Conservation (phyloP, 2,888 invertebrate genomes). For the Dynastes tityus region DNA sequence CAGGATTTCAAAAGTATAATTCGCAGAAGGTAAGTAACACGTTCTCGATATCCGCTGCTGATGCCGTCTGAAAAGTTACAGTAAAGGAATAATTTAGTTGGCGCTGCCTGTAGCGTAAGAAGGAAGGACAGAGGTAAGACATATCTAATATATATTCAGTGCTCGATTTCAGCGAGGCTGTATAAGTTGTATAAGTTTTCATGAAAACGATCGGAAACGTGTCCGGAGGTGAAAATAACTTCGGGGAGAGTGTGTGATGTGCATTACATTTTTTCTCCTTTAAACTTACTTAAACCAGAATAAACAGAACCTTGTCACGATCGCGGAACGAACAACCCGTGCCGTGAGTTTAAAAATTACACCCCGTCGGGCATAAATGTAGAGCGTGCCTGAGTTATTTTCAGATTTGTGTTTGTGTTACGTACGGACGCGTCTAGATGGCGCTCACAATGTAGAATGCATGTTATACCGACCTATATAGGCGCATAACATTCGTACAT, state of each 20-base stretch:
- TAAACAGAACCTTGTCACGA: constrained; percentile 48
- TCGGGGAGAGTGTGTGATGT: constrained; percentile 44
- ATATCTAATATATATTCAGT: constrained; percentile 49
- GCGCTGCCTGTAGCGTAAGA: neutral
- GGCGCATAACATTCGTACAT: neutral
- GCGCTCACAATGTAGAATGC: neutral
- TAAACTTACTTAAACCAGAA: constrained; percentile 47
- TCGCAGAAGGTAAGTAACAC: no score
- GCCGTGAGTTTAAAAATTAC: constrained; percentile 42
- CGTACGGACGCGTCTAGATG: neutral
- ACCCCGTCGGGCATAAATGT: constrained; percentile 9
- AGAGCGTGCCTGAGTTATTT: constrained; percentile 32
- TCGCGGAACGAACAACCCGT: constrained; percentile 42
- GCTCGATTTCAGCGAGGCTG: constrained; percentile 45
- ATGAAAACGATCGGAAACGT: constrained; percentile 53
- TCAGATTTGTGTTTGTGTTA: constrained; percentile 31
- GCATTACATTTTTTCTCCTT: constrained; percentile 48
- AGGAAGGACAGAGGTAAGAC: constrained; percentile 7
- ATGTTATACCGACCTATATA: neutral
- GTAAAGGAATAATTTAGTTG: neutral
- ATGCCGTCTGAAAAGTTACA: neutral
- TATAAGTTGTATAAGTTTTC: constrained; percentile 53
- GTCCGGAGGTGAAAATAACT: constrained; percentile 50
- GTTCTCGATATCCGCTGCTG: no score
- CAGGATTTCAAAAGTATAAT: no score